Base-by-base conservation (phyloP, 1,140 invertebrate genomes). In the Pseudomyrmex flavicornis region DNA sequence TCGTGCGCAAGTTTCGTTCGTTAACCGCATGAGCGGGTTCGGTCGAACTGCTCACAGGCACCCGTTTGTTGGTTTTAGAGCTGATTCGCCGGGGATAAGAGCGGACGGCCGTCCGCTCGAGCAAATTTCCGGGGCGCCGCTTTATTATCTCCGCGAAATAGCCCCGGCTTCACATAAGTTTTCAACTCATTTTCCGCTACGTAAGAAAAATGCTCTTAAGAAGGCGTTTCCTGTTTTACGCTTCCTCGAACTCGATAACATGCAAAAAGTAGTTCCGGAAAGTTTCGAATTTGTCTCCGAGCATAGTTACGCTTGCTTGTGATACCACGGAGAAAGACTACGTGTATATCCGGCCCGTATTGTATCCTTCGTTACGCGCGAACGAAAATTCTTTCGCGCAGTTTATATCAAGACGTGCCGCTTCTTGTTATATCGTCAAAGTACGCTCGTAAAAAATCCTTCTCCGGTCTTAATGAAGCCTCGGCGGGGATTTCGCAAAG, bases 151-250 rank as follows among this genome's bases (percentile, higher is more conserved):
- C 48, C 76, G 66, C 52, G 76, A 66, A 35, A 59, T 70, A 59
- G 52, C 15, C 76, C 56, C 76, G 76, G 76, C 76, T 72, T 72
- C 76, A 80, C 76, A 80, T 80, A 80, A 80, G 76, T 80, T 80
- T 80, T 80, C 66, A 80, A 80, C 76, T 80, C 65, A 80, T 80
- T 80, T 80, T 80, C 76, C 76, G 76, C 76, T 80, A 80, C 76
- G 76, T 80, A 80, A 80, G 76, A 80, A 80, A 80, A 80, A 80
- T 80, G 76, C 76, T 35, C 76, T 70, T 72, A 80, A 80, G 66
- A 80, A 80, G 76, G 76, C 76, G 76, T 80, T 80, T 72, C 76
- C 76, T 59, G 76, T 54, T 80, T 80, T 80, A 80, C 76, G 76
- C 76, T 80, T 59, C 65, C 76, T 70, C 65, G 76, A 72, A 48